phyloP scores from a whole-genome alignment of 1,140 invertebrate species.

The Cecropterus lyciades region DNA sequence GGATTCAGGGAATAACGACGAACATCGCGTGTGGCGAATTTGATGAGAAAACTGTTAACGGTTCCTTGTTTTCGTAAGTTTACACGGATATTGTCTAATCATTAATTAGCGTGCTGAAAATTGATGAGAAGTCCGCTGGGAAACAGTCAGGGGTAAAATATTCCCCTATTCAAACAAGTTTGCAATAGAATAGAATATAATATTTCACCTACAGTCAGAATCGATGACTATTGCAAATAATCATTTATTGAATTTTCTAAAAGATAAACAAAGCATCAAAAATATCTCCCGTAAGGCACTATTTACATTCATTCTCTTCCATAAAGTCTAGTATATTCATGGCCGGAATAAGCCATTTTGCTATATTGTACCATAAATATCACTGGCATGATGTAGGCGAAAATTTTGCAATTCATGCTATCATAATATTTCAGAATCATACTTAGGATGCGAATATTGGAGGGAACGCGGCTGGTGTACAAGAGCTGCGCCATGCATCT shows the following conservation, averaged over 20 bases:
- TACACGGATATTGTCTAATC: not conserved
- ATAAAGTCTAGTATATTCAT: slow-evolving; percentile 5
- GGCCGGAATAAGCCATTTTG: slow-evolving; percentile 15
- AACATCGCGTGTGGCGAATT: not conserved
- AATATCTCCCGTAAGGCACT: too few relatives aligned
- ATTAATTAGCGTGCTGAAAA: not conserved
- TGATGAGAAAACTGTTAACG: not conserved
- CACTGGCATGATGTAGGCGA: slow-evolving; percentile 20
- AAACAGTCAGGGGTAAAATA: not conserved
- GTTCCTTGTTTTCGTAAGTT: not conserved
- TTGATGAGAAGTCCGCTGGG: not conserved
- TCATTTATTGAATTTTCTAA: too few relatives aligned
- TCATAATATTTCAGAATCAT: slow-evolving; percentile 32
- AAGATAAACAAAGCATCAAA: too few relatives aligned
- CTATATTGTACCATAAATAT: slow-evolving; percentile 22
- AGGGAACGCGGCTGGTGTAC: slow-evolving; percentile 19
- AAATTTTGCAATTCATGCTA: slow-evolving; percentile 29
- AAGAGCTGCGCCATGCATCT: slow-evolving; percentile 27
- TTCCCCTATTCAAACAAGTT: not conserved
- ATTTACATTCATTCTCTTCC: not conserved
- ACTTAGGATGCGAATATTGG: slow-evolving; percentile 28
- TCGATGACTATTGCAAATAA: too few relatives aligned
- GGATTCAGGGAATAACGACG: slow-evolving; percentile 7
- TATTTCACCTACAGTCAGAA: too few relatives aligned
- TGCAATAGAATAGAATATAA: not conserved